Base-by-base conservation (phyloP, 2,113 vertebrate genomes). In the Ranitomeya variabilis region DNA sequence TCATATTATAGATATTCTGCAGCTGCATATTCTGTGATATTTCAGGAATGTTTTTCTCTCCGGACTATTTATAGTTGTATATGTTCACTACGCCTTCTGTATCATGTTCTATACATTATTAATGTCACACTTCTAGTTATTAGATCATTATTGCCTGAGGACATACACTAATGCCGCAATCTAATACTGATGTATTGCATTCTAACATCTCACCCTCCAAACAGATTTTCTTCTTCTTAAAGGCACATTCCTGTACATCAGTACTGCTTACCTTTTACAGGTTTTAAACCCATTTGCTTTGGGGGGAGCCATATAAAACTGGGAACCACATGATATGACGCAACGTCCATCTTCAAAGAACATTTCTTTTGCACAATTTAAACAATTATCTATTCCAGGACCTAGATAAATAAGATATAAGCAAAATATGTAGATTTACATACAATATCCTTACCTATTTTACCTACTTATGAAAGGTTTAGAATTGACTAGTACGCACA, bases 301-400 rank as follows among this genome's bases (percentile, higher is more conserved):
- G 86, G 94, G 93, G 90, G 96, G 96, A 91, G 98, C 96, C 90
- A 97, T 92, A 91, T 97, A 99, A 93, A 97, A 97, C 88, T 96
- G 96, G 89, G 90, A 90, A 60, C 94, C 97, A 91, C 98, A 99
- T 64, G 94, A 96, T 15, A 92, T 92, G 80, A 99, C 97, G 85
- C 98, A 99, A 74, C 95, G 94, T 94, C 98, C 97, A 79, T 99
- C 97, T 92, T 99, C 98, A 91, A 98, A 95, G 85, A 97, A 95
- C 92, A 96, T 98, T 85, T 95, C 94, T 4, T 96, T 95, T 1
- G 96, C 96, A 91, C 98, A 99, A 92, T 96, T 97, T 74, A 95
- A 96, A 91, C 98, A 99, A 0, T 96, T 97, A 83, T 98, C 97
- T 83, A 96, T 91, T 21, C 98, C 98, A 54, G 96, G 96, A 82